Evolutionary conservation across 2,797 vertebrate species (phyloP).

Genomic region (Denticeps clupeoides): DNA sequence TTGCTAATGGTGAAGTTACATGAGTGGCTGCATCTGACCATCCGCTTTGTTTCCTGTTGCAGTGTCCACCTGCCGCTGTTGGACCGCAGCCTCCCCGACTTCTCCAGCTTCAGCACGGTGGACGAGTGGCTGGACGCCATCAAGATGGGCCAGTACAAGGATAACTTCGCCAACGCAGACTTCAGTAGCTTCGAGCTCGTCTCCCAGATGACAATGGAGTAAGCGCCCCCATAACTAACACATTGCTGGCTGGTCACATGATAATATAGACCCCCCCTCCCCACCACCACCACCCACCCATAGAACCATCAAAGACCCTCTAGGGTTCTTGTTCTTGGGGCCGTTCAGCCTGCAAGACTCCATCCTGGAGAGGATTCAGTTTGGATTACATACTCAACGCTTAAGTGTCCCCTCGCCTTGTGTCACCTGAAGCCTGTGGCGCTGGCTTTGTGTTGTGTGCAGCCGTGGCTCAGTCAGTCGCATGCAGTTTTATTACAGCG

Average conservation of each 20-base stretch:
- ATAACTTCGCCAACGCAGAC: conserved; percentile 76
- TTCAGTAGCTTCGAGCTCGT: conserved; percentile 90
- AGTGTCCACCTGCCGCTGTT: conserved; percentile 92
- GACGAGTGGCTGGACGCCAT: conserved; percentile 97
- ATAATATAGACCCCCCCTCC: too few relatives aligned
- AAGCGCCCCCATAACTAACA: conserved; percentile 64
- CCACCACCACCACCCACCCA: too few relatives aligned
- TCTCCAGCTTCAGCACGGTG: conserved; percentile 93
- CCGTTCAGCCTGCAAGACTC: too few relatives aligned
- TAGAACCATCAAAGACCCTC: too few relatives aligned
- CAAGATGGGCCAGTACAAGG: too few relatives aligned
- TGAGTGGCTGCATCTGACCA: too few relatives aligned
- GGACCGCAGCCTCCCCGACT: conserved; percentile 93
- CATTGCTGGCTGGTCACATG: too few relatives aligned
- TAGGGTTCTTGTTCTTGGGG: too few relatives aligned
- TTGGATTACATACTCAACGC: conserved; percentile 11
- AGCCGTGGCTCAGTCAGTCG: not conserved
- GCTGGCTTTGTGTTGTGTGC: not conserved
- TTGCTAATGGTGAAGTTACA: too few relatives aligned
- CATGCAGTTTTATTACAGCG: too few relatives aligned
- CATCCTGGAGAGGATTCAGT: conserved; percentile 12
- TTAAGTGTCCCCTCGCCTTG: not conserved
- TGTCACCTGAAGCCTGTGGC: too few relatives aligned
- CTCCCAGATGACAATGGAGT: conserved; percentile 99
- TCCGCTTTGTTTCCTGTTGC: conserved; percentile 23